Conservation (phyloP, 1,140 invertebrate species). For the Drosophila mayri region DNA sequence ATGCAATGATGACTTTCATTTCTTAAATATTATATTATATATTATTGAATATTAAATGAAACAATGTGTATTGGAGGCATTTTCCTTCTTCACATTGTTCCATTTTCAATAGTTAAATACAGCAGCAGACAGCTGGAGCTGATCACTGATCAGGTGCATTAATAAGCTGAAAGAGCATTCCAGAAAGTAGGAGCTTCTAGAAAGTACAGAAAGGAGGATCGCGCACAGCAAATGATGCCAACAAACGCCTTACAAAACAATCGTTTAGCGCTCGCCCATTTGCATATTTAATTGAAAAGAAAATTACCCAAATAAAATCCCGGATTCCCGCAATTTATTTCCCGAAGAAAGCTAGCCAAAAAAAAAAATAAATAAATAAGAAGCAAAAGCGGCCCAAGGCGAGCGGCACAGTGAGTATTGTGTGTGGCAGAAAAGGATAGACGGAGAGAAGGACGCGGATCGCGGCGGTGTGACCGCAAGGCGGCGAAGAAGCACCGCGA, state of each 20-base stretch:
- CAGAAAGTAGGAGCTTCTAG: background rate
- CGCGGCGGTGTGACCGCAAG: constrained; percentile 16
- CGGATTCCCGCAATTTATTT: constrained; percentile 29
- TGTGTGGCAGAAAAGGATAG: background rate
- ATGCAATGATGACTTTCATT: too few species aligned
- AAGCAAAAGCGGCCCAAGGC: too few species aligned
- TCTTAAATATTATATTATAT: too few species aligned
- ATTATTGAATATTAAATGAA: too few species aligned
- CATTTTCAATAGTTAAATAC: background rate
- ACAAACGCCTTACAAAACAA: constrained; percentile 42
- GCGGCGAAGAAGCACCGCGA: constrained; percentile 45
- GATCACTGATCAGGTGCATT: background rate
- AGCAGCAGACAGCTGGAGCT: too few species aligned
- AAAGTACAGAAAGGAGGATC: background rate
- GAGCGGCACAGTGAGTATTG: background rate
- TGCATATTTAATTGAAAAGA: constrained; percentile 77
- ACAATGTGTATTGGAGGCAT: too few species aligned
- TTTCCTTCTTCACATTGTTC: background rate
- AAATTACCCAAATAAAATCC: constrained; percentile 59
- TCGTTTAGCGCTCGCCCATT: constrained; percentile 56
- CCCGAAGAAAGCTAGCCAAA: constrained; percentile 28
- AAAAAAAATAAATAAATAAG: background rate
- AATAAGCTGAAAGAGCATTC: background rate
- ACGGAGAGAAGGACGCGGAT: background rate
- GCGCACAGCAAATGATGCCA: constrained; percentile 8